A percentile compares a stretch with the other conserved stretches of the same genome.
phyloP scores from a whole-genome alignment of 2,888 invertebrate genomes.

The Perizoma flavofasciatum region DNA sequence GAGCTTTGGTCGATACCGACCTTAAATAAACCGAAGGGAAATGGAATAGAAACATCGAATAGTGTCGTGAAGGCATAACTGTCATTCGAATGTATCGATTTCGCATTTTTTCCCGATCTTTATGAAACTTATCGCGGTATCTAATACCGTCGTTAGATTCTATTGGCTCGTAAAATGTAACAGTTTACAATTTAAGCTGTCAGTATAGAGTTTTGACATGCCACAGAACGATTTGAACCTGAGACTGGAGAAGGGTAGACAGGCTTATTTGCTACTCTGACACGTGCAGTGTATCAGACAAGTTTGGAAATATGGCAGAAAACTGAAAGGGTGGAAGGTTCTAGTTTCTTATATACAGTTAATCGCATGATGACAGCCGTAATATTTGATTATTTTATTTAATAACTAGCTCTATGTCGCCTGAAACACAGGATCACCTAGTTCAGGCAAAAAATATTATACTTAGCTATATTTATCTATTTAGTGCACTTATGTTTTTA shows the following conservation, averaged over 20 bases:
- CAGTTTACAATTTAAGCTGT: constrained; percentile 52
- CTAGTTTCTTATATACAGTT: no score
- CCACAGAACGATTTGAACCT: constrained; percentile 41
- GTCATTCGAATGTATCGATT: constrained; percentile 45
- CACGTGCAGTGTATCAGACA: no score
- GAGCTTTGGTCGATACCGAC: constrained; percentile 5
- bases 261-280: neutral
- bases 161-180: constrained; percentile 47
- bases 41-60: constrained; percentile 49
- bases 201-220: constrained; percentile 52
- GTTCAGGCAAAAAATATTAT: no score
- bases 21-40: constrained; percentile 34
- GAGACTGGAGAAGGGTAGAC: constrained; percentile 42
- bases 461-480: no score
- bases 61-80: constrained; percentile 45
- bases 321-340: no score
- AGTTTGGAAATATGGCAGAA: no score
- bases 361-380: no score
- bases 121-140: constrained; percentile 44
- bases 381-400: no score
- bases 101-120: constrained; percentile 51
- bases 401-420: no score
- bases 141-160: constrained; percentile 39
- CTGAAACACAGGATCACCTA: no score
- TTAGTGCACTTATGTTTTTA: no score